Evolutionary conservation across 2,797 vertebrate species (phyloP).

Genomic region (Falco rusticolus): DNA sequence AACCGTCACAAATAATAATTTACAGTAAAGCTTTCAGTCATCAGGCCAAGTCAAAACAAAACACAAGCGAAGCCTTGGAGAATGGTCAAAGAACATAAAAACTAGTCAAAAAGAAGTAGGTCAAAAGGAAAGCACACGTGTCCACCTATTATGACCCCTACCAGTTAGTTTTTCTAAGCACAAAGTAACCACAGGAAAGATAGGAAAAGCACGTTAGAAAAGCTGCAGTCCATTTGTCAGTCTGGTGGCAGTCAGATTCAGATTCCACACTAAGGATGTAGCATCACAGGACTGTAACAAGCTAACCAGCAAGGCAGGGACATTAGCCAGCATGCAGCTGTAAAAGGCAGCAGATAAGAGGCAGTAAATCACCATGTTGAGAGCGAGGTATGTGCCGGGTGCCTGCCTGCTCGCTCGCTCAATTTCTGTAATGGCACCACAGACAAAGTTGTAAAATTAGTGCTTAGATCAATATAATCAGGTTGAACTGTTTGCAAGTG

Average conservation of each 20-base stretch:
- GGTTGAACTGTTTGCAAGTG: slow-evolving; percentile 14
- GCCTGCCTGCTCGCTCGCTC: background rate
- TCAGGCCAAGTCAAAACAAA: slow-evolving; percentile 8
- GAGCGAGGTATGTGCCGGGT: slow-evolving; percentile 4
- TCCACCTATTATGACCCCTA: background rate
- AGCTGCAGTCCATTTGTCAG: background rate
- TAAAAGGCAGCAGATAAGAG: slow-evolving; percentile 57
- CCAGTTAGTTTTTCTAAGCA: background rate
- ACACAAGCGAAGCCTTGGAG: background rate
- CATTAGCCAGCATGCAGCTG: slow-evolving; percentile 29
- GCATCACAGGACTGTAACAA: background rate
- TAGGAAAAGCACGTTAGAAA: background rate
- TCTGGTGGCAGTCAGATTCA: background rate
- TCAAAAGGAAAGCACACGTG: background rate
- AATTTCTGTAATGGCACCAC: slow-evolving; percentile 8
- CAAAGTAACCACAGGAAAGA: background rate
- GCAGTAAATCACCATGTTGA: slow-evolving; percentile 9
- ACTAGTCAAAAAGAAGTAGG: background rate
- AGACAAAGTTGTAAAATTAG: slow-evolving; percentile 43
- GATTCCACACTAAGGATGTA: background rate
- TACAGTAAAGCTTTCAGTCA: slow-evolving; percentile 8
- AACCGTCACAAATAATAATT: slow-evolving; percentile 42
- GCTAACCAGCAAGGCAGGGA: slow-evolving; percentile 14
- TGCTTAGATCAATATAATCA: slow-evolving; percentile 24
- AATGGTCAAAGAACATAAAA: background rate